These are phyloP conservation scores for Erebia palarica DNA, from an alignment of 2,888 invertebrate species.

Conservation along the genomic window DNA sequence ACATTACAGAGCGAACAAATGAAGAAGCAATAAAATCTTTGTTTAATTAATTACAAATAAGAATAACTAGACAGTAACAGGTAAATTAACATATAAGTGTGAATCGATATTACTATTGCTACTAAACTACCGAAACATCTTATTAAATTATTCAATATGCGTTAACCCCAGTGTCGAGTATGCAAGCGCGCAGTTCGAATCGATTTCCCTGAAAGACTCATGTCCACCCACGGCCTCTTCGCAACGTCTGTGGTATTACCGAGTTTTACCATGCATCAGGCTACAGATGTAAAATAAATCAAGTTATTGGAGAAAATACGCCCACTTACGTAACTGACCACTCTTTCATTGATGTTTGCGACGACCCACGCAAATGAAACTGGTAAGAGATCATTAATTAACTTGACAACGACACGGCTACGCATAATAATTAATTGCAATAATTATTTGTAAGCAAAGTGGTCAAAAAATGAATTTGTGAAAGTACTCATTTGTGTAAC, in stretches of 20 bases:
- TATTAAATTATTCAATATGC: constrained; percentile 69
- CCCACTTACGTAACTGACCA: constrained; percentile 38
- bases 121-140: constrained; percentile 44
- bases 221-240: constrained; percentile 64
- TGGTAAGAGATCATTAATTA: constrained; percentile 25
- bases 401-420: constrained; percentile 21
- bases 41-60: constrained; percentile 29
- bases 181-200: constrained; percentile 64
- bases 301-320: constrained; percentile 41
- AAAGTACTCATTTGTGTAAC: background rate
- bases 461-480: constrained; percentile 4
- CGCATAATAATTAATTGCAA: constrained; percentile 25
- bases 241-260: constrained; percentile 30
- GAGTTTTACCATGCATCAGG: constrained; percentile 52
- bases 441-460: constrained; percentile 8
- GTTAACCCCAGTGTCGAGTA: constrained; percentile 69
- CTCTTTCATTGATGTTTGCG: constrained; percentile 35
- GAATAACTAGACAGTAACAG: constrained; percentile 9
- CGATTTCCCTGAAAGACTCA: constrained; percentile 68
- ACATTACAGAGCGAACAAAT: constrained; percentile 16
- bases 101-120: constrained; percentile 10
- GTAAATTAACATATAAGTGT: constrained; percentile 27
- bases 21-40: constrained; percentile 15
- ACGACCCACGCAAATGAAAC: constrained; percentile 29
- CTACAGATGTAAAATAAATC: constrained; percentile 51